A percentile compares a stretch with the other conserved stretches of the same genome.
Conservation (phyloP, 1,140 invertebrate species). For the Leptinotarsa lineolata region DNA sequence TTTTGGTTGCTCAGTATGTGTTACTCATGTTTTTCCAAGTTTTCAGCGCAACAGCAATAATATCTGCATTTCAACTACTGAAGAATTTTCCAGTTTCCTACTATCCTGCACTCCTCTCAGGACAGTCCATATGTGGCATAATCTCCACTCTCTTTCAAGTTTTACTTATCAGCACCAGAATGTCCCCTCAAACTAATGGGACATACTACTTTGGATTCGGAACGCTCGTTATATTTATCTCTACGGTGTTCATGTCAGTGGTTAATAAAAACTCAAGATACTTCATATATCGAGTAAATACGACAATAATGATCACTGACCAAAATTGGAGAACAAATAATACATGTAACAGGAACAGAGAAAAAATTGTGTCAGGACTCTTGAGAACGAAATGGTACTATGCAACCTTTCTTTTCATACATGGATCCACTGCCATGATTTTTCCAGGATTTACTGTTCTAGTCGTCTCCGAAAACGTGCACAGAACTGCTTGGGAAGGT, state of each 20-base stretch:
- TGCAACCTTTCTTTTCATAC: constrained; percentile 31
- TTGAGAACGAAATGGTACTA: constrained; percentile 28
- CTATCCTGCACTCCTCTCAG: constrained; percentile 35
- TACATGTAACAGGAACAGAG: neutral
- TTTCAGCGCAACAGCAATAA: constrained; percentile 35
- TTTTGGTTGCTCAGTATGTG: too few species aligned
- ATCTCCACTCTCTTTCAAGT: constrained; percentile 40
- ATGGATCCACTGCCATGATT: constrained; percentile 36
- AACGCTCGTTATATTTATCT: constrained; percentile 31
- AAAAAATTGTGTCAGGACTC: constrained; percentile 12
- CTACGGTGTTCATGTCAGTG: constrained; percentile 29
- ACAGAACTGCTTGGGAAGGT: neutral
- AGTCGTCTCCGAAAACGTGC: constrained; percentile 29
- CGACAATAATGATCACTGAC: neutral
- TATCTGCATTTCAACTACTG: constrained; percentile 40
- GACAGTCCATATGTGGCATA: constrained; percentile 39
- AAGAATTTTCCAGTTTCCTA: constrained; percentile 38
- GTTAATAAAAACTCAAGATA: constrained; percentile 37
- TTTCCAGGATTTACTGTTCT: constrained; percentile 39
- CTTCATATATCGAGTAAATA: constrained; percentile 36
- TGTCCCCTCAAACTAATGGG: constrained; percentile 21
- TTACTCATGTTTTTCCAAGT: constrained; percentile 30
- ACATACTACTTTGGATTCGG: constrained; percentile 35
- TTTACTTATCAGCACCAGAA: constrained; percentile 30
- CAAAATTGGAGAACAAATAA: neutral